A percentile compares a stretch with the other conserved stretches of the same genome.
Evolutionary conservation across 2,113 vertebrate genomes (phyloP).

Genomic region (Mus spicilegus): DNA sequence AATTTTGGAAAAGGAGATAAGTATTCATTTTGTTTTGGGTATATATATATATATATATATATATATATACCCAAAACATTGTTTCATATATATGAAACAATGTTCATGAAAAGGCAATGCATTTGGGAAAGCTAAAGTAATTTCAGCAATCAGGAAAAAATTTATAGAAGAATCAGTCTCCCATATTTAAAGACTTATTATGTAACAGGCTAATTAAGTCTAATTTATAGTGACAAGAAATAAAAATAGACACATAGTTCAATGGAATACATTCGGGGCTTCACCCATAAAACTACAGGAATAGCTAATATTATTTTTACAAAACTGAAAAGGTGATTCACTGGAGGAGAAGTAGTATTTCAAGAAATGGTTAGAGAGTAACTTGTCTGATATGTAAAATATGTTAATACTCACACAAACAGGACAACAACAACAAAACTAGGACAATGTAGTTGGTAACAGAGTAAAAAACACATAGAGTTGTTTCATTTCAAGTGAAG

Average conservation of each 20-base stretch:
- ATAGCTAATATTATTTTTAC: not conserved
- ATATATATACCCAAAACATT: too few species aligned
- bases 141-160: not conserved
- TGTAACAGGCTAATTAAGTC: not conserved
- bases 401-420: not conserved
- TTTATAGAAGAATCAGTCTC: not conserved
- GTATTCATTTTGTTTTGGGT: not conserved
- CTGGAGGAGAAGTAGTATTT: not conserved
- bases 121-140: not conserved
- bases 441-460: not conserved
- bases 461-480: not conserved
- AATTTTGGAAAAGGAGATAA: not conserved
- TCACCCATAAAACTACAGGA: not conserved
- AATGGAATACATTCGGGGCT: not conserved
- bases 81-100: too few species aligned
- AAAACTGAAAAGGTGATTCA: not conserved
- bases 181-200: not conserved
- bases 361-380: not conserved
- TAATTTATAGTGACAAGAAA: not conserved
- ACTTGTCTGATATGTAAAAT: not conserved
- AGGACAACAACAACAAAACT: not conserved
- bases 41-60: not conserved
- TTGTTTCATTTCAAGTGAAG: not conserved
- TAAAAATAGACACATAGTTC: not conserved
- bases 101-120: not conserved